These are phyloP conservation scores for Ylistrum balloti DNA, from an alignment of 1,140 invertebrate genomes.

Conservation along the genomic window DNA sequence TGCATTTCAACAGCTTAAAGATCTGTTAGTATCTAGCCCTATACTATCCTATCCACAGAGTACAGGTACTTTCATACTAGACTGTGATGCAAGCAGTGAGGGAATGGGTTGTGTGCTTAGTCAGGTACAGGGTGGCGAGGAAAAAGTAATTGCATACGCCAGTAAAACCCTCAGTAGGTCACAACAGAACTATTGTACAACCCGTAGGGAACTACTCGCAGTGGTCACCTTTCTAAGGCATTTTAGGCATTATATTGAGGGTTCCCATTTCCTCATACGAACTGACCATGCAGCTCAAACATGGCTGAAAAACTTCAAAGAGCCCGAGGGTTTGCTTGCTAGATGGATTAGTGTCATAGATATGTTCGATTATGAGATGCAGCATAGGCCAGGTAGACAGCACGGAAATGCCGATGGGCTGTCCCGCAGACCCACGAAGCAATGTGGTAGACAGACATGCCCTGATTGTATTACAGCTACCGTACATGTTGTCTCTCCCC, in stretches of 20 bases:
- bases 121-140: slow-evolving; percentile 44
- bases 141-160: too few species aligned
- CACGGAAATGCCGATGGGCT: too few species aligned
- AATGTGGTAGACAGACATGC: slow-evolving; percentile 50
- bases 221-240: slow-evolving; percentile 51
- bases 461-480: slow-evolving; percentile 34
- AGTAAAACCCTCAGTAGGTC: neutral
- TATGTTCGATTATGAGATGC: too few species aligned
- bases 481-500: too few species aligned
- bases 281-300: slow-evolving; percentile 54
- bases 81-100: slow-evolving; percentile 51
- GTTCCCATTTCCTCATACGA: slow-evolving; percentile 20
- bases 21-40: slow-evolving; percentile 37
- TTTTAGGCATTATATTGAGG: slow-evolving; percentile 55
- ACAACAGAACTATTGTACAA: slow-evolving; percentile 51
- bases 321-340: slow-evolving; percentile 59
- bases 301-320: slow-evolving; percentile 14
- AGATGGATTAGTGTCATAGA: slow-evolving; percentile 59
- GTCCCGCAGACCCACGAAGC: slow-evolving; percentile 47
- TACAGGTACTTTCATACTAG: slow-evolving; percentile 51
- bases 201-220: slow-evolving; percentile 45
- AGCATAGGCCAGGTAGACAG: too few species aligned
- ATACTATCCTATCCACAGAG: slow-evolving; percentile 49
- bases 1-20: slow-evolving; percentile 52
- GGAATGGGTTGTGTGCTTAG: slow-evolving; percentile 32